Evolutionary conservation across 2,888 invertebrate genomes (phyloP).

Genomic region (Dryadula phaetusa): DNA sequence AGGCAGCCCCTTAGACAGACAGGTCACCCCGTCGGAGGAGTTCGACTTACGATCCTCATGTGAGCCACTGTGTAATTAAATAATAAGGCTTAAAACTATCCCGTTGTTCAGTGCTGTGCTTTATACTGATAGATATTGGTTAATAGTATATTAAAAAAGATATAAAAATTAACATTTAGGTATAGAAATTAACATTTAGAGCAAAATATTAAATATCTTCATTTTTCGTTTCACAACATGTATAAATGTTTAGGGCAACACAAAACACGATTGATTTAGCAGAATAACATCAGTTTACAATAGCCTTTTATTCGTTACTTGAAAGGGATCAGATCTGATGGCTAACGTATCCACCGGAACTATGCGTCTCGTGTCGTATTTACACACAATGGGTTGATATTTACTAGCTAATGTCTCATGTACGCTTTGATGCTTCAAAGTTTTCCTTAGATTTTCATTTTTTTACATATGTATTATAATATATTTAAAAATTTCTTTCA

Average conservation of each 20-base stretch:
- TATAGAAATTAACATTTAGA: no score
- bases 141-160: not conserved
- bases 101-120: conserved; percentile 48
- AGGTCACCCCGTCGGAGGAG: conserved; percentile 59
- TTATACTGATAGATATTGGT: not conserved
- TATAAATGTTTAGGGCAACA: conserved; percentile 11
- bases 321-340: conserved; percentile 29
- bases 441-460: not conserved
- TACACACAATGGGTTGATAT: conserved; percentile 25
- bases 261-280: conserved; percentile 8
- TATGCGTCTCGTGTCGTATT: conserved; percentile 26
- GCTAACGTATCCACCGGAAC: conserved; percentile 28
- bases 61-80: conserved; percentile 72
- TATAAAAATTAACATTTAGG: no score
- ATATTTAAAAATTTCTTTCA: not conserved
- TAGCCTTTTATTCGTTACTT: conserved; percentile 28
- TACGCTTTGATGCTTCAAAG: conserved; percentile 17
- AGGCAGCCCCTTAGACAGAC: conserved; percentile 67
- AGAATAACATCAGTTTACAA: conserved; percentile 26
- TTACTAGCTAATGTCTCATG: conserved; percentile 19
- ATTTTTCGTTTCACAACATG: no score
- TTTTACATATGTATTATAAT: not conserved
- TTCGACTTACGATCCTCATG: conserved; percentile 65
- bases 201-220: no score
- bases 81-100: conserved; percentile 69